These are phyloP conservation scores for Diogma glabrata DNA, from an alignment of 2,888 invertebrate genomes.

Conservation along the genomic window DNA sequence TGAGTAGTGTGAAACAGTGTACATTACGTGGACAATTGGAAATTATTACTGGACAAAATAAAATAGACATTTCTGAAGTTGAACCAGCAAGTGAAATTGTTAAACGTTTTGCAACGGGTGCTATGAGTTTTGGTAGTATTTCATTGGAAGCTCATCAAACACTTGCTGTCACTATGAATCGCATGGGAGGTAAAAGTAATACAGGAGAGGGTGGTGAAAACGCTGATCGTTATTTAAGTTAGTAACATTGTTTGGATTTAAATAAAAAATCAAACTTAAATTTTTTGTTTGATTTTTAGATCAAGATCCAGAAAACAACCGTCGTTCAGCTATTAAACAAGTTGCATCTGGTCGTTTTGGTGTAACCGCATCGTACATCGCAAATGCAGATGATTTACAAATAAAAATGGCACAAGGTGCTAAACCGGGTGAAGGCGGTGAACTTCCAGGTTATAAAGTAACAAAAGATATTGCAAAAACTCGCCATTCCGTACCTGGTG, in stretches of 20 bases:
- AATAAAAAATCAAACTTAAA: neutral
- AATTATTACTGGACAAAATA: constrained; percentile 61
- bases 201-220: constrained; percentile 96
- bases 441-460: constrained; percentile 85
- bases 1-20: constrained; percentile 74
- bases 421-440: constrained; percentile 98
- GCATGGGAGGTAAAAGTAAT: constrained; percentile 94
- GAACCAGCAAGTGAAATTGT: constrained; percentile 93
- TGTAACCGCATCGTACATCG: constrained; percentile 92
- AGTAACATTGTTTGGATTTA: constrained; percentile 14
- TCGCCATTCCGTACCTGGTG: constrained; percentile 91
- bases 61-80: constrained; percentile 76
- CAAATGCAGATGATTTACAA: constrained; percentile 95
- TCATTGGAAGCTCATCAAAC: constrained; percentile 93
- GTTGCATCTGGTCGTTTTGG: constrained; percentile 98
- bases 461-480: constrained; percentile 91
- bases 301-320: constrained; percentile 69
- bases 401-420: constrained; percentile 99
- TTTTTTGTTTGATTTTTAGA: constrained; percentile 26
- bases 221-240: constrained; percentile 60
- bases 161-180: constrained; percentile 94
- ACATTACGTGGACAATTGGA: constrained; percentile 90
- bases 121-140: constrained; percentile 96
- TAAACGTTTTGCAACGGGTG: constrained; percentile 64
- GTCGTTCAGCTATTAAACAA: constrained; percentile 94